Percentiles rank a stretch among this genome's conserved stretches.
phyloP scores from a whole-genome alignment of 2,797 vertebrate species.

The Channa striata region DNA sequence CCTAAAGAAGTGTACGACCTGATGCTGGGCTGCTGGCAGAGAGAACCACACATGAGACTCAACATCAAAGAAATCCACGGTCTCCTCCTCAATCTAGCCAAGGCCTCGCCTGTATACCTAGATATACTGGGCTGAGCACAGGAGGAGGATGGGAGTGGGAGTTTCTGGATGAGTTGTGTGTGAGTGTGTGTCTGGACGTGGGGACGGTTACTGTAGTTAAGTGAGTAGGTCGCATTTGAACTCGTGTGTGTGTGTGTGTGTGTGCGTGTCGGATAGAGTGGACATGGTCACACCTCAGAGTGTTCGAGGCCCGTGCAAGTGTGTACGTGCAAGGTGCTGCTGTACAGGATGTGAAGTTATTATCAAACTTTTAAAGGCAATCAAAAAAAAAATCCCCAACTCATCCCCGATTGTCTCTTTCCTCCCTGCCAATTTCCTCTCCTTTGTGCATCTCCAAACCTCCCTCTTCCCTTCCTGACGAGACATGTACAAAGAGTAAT shows the following conservation, averaged over 20 bases:
- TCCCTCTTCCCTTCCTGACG: constrained; percentile 44
- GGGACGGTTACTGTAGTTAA: constrained; percentile 42
- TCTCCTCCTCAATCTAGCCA: constrained; percentile 96
- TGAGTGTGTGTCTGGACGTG: constrained; percentile 33
- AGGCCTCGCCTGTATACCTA: constrained; percentile 98
- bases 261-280: constrained; percentile 18
- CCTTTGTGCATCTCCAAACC: constrained; percentile 56
- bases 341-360: constrained; percentile 75
- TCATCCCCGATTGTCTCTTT: constrained; percentile 49
- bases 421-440: constrained; percentile 54
- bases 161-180: constrained; percentile 26
- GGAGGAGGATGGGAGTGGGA: constrained; percentile 16
- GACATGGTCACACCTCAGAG: constrained; percentile 49
- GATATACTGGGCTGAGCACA: constrained; percentile 94
- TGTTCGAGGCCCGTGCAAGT: constrained; percentile 17
- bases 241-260: constrained; percentile 38
- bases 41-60: constrained; percentile 97
- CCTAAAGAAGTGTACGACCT: constrained; percentile 97
- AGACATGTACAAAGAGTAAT: constrained; percentile 64
- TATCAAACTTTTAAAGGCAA: constrained; percentile 86
- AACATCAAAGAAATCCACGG: constrained; percentile 97
- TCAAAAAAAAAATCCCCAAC: constrained; percentile 68
- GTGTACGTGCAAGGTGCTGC: constrained; percentile 37
- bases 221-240: not conserved
- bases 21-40: constrained; percentile 99